Conservation (phyloP, 2,113 vertebrate species). For the Diadophis punctatus region DNA sequence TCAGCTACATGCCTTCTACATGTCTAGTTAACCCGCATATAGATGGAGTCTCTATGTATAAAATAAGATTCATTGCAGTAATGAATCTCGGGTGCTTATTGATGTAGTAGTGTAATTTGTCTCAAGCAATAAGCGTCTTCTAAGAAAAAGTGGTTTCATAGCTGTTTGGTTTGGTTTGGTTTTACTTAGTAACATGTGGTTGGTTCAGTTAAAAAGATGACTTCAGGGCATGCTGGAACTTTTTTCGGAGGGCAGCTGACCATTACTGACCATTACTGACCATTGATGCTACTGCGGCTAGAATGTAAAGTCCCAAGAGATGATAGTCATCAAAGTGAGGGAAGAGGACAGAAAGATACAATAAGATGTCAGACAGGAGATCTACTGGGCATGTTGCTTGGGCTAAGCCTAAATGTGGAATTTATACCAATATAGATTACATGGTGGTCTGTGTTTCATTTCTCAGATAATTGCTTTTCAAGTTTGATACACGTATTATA, state of each 20-base stretch:
- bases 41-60: background rate
- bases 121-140: background rate
- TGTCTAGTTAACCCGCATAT: background rate
- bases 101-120: background rate
- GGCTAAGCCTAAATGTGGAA: background rate
- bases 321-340: background rate
- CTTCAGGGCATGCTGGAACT: background rate
- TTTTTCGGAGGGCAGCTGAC: background rate
- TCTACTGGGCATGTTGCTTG: background rate
- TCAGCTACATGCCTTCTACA: background rate
- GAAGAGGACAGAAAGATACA: background rate
- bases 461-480: background rate
- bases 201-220: background rate
- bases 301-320: background rate
- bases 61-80: background rate
- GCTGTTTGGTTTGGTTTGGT: background rate
- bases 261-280: background rate
- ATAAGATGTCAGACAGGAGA: background rate
- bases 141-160: background rate
- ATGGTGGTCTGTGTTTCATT: background rate
- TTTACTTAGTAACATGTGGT: background rate
- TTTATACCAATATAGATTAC: background rate
- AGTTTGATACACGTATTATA: background rate
- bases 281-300: background rate
- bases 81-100: background rate